phyloP scores from a whole-genome alignment of 1,140 invertebrate genomes.

The Drosophila mayri region DNA sequence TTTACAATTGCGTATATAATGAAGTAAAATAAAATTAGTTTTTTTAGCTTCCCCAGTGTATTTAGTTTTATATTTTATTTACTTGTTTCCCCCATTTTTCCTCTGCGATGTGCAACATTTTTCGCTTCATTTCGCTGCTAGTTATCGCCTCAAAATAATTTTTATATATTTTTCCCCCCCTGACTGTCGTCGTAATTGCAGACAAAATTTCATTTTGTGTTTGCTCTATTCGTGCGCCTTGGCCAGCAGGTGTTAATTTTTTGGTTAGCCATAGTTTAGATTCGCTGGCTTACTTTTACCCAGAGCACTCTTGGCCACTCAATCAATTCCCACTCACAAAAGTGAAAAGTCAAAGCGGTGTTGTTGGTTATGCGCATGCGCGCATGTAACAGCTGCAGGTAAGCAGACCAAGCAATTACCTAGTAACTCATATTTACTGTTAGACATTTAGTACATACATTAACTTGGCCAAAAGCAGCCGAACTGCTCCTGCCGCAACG shows the following conservation, averaged over 20 bases:
- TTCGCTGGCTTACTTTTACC: conserved; percentile 57
- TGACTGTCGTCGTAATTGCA: conserved; percentile 52
- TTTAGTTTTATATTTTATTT: neutral
- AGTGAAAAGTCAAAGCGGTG: conserved; percentile 77
- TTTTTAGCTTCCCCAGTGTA: neutral
- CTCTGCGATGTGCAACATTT: conserved; percentile 27
- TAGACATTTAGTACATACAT: conserved; percentile 82
- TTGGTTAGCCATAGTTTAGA: conserved; percentile 58
- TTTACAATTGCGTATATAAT: neutral
- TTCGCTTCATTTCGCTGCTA: conserved; percentile 41
- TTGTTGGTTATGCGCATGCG: conserved; percentile 66
- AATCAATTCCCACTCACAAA: conserved; percentile 79
- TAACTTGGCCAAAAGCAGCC: conserved; percentile 61
- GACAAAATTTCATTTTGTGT: conserved; percentile 64
- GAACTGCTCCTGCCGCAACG: conserved; percentile 40
- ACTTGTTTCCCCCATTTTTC: neutral
- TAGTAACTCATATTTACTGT: conserved; percentile 82
- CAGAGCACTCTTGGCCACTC: conserved; percentile 60
- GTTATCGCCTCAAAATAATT: conserved; percentile 44
- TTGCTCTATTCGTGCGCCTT: conserved; percentile 41
- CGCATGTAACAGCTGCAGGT: conserved; percentile 60
- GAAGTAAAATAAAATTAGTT: neutral
- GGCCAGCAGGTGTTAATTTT: conserved; percentile 74
- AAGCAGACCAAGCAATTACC: conserved; percentile 75
- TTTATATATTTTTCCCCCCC: conserved; percentile 12